Evolutionary conservation across 1,140 invertebrate genomes (phyloP), one percentile per base, ranked within the genome.

Genomic region (Plutomurus gul): DNA sequence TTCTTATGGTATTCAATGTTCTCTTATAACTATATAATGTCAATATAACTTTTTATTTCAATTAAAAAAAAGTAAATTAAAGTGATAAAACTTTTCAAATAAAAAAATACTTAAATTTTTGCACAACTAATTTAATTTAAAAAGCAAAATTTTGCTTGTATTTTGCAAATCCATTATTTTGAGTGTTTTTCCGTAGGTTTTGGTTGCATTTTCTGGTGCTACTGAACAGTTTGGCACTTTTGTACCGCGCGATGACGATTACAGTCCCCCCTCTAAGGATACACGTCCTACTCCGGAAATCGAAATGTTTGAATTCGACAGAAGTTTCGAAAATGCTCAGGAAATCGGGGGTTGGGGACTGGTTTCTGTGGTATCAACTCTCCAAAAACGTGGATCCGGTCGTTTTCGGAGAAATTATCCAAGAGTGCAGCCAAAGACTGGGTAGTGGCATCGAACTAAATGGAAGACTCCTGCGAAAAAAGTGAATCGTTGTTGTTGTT

Each of bases 141-240:
- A n/a, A n/a, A n/a, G n/a, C n/a, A n/a, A n/a, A n/a, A n/a, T n/a
- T n/a, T n/a, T n/a, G n/a, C n/a, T n/a, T n/a, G n/a, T n/a, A n/a
- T n/a, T n/a, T n/a, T n/a, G n/a, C n/a, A 47, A 47, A 16, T 18
- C 43, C n/a, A 47, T 47, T 47, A 47, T 18, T 6, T 1, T 47
- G 20, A 47, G 43, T 47, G 7, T 39, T 60, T 39, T 39, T 20
- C 4, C 30, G n/a, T n/a, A 71, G 60, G 36, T 72, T 94, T 85
- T 95, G 93, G 93, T 91, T 94, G 60, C 88, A 93, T 46, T 85
- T 92, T 25, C 86, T 95, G 39, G 87, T 90, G 20, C 83, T 90
- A 25, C 73, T 94, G 11, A 90, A 92, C 1, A 87, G 87, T 20
- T 77, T 92, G 4, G 89, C 90, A 51, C 85, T 94, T 1, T 80